Percentiles rank a stretch among this genome's conserved stretches.
Conservation (phyloP, 2,888 invertebrate species). For the Microctonus brassicae region DNA sequence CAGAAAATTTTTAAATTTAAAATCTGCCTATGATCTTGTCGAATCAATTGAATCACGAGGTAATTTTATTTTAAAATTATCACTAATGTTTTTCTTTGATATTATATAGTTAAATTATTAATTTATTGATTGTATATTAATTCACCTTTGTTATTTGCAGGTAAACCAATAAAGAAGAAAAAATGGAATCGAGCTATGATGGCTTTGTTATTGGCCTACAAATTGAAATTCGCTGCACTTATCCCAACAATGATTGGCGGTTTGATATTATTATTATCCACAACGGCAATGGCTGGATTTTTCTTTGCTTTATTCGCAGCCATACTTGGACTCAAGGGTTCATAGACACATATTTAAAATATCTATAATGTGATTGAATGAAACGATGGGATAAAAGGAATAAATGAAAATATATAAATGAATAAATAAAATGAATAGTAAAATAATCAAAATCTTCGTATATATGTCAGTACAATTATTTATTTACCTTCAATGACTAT, state of each 20-base stretch:
- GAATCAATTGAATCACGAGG: conserved; percentile 29
- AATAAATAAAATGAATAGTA: background rate
- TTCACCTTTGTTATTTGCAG: conserved; percentile 43
- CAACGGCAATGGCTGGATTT: conserved; percentile 87
- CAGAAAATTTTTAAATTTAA: conserved; percentile 10
- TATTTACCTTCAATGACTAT: background rate
- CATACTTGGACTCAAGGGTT: conserved; percentile 78
- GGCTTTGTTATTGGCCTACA: conserved; percentile 85
- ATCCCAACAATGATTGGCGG: conserved; percentile 82
- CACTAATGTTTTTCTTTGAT: background rate
- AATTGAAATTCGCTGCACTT: conserved; percentile 84
- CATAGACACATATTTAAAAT: conserved; percentile 30
- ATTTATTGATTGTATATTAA: background rate
- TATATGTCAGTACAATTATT: background rate
- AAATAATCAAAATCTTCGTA: background rate
- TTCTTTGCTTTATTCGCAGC: conserved; percentile 90
- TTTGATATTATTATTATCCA: conserved; percentile 80
- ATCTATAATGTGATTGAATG: conserved; percentile 2
- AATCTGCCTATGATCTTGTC: conserved; percentile 8
- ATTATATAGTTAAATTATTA: background rate
- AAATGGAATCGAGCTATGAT: conserved; percentile 80
- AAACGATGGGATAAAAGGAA: background rate
- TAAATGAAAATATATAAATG: background rate
- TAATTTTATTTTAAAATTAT: conserved; percentile 12
- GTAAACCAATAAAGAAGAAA: conserved; percentile 63